Conservation (phyloP, 2,113 vertebrate genomes). For the Papio anubis region DNA sequence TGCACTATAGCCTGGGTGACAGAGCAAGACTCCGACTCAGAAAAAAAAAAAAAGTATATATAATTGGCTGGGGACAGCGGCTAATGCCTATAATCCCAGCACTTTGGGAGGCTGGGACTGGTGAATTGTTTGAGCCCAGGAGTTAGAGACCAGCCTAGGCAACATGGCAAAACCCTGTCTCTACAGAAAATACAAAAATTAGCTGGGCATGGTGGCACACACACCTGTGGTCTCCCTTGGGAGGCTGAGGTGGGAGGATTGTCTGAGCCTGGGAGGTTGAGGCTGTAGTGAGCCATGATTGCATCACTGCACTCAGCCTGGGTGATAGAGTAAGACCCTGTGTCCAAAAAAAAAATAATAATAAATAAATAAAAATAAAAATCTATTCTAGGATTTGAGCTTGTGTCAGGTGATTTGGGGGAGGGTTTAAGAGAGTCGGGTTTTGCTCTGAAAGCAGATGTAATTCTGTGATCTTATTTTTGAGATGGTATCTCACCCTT, state of each 20-base stretch:
- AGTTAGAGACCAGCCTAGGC: neutral
- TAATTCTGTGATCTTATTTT: neutral
- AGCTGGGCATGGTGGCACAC: neutral
- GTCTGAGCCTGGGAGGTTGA: neutral
- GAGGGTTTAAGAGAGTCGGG: neutral
- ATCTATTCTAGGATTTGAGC: neutral
- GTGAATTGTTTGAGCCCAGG: neutral
- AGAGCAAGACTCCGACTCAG: neutral
- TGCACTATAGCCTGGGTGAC: neutral
- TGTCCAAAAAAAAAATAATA: no score
- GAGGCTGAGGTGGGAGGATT: neutral
- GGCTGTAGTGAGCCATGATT: neutral
- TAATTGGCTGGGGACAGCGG: neutral
- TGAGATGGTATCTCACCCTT: no score
- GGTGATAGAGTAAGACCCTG: neutral
- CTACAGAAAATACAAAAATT: neutral
- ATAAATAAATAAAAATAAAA: no score
- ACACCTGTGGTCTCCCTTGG: neutral
- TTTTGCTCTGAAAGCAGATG: neutral
- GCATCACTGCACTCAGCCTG: neutral
- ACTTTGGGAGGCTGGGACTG: neutral
- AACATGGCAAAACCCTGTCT: neutral
- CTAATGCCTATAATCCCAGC: neutral
- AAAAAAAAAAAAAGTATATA: neutral
- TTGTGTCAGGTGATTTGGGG: neutral